Evolutionary conservation across 2,797 vertebrate genomes (phyloP), one percentile per base, ranked within the genome.

Genomic region (Gouania willdenowi): DNA sequence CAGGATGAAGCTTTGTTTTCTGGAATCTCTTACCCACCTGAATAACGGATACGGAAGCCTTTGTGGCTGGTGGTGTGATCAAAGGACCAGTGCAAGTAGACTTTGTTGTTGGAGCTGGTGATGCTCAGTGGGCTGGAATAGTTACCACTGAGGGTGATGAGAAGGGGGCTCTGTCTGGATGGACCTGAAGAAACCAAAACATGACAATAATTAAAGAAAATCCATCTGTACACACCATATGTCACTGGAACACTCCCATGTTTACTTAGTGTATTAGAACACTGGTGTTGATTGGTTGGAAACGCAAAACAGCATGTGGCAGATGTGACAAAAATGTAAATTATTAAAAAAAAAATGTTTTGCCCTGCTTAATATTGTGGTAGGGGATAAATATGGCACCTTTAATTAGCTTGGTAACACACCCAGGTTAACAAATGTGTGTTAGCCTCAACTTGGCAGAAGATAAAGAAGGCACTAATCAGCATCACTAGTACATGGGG

Each of bases 81-180:
- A 2, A 97, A 98, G 14, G 96, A 95, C 97, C 97, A 99, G 48
- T 96, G 95, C 42, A 98, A 88, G 66, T 94, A 97, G 33, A 96
- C 94, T 44, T 84, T 93, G 83, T 88, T 95, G 43, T 85, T 88
- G 0, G 92, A 91, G 84, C 94, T 99, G 70, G 91, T 94, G 73
- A 98, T 92, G 3, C 87, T 91, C 71, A 97, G 80, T 0, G 96
- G 95, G 25, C 87, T 91, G 1, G 95, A 95, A 57, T 97, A 98
- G 84, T 99, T 99, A 2, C 97, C 96, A 9, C 93, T 98, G 41
- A 99, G 90, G 2, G 95, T 93, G 31, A 96, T 90, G 5, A 99
- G 90, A 20, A 96, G 87, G 0, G 92, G 91, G 29, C 91, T 97
- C 64, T 98, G 94, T 18, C 94, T 92, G 31, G 94, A 94, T 15